phyloP scores from a whole-genome alignment of 1,140 invertebrate genomes.

The Hetaerina americana region DNA sequence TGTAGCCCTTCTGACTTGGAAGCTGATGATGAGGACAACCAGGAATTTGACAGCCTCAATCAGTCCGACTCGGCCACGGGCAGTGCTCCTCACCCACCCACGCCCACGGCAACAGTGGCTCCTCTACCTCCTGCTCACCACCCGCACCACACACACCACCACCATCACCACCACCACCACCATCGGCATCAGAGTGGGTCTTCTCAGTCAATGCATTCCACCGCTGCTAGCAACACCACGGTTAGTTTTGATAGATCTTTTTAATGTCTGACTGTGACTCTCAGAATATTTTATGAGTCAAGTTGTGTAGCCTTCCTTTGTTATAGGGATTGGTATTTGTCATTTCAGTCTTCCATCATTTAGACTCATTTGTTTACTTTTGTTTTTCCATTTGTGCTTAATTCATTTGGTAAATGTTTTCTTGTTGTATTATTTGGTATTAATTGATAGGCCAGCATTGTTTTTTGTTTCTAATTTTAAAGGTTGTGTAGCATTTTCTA shows the following conservation, averaged over 20 bases:
- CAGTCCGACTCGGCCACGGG: slow-evolving; percentile 26
- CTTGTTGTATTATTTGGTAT: too few species aligned
- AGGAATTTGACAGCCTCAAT: slow-evolving; percentile 23
- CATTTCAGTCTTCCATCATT: too few species aligned
- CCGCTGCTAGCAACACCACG: neutral
- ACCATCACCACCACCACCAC: slow-evolving; percentile 7
- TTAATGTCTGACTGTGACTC: too few species aligned
- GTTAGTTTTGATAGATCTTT: neutral
- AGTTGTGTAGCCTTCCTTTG: too few species aligned
- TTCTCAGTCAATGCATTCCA: neutral
- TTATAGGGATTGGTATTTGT: too few species aligned
- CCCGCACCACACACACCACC: neutral
- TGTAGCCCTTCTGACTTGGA: slow-evolving; percentile 45
- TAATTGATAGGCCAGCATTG: too few species aligned
- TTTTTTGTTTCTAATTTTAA: too few species aligned
- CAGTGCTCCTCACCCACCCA: slow-evolving; percentile 24
- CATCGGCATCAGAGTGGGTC: neutral
- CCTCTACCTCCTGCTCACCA: neutral
- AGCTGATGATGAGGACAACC: slow-evolving; percentile 47
- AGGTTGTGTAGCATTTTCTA: too few species aligned
- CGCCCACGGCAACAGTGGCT: slow-evolving; percentile 9
- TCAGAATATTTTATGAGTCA: too few species aligned
- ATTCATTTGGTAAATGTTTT: too few species aligned
- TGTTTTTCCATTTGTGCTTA: too few species aligned
- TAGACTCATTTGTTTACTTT: too few species aligned